These are phyloP conservation scores for Sus cebifrons DNA, from an alignment of 2,797 vertebrate species.

Conservation along the genomic window DNA sequence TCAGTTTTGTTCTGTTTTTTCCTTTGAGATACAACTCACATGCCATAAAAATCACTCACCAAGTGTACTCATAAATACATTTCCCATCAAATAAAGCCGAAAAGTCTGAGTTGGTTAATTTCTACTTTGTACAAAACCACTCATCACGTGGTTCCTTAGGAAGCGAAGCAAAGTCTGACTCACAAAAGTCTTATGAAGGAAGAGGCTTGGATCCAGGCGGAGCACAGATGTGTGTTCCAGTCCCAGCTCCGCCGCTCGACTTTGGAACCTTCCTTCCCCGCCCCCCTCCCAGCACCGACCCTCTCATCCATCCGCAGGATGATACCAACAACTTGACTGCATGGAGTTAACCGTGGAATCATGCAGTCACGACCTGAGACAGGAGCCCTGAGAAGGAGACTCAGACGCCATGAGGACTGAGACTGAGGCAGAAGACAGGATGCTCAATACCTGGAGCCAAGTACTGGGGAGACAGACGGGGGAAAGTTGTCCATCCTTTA, in stretches of 20 bases:
- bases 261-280: not conserved
- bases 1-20: not conserved
- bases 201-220: too few relatives aligned
- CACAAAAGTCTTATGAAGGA: not conserved
- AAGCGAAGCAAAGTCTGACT: not conserved
- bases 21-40: constrained; percentile 17
- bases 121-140: not conserved
- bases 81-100: not conserved
- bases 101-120: not conserved
- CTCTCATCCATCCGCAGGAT: not conserved
- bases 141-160: not conserved
- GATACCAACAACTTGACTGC: too few relatives aligned
- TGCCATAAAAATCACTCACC: not conserved
- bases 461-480: not conserved
- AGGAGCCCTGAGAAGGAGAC: not conserved
- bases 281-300: not conserved
- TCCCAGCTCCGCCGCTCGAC: not conserved
- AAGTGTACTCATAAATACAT: not conserved
- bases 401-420: accelerated
- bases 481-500: not conserved
- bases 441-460: not conserved
- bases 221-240: not conserved
- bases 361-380: accelerated
- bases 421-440: not conserved
- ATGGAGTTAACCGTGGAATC: not conserved